These are phyloP conservation scores for Tuberolachnus salignus DNA, from an alignment of 2,888 invertebrate species.

Conservation along the genomic window DNA sequence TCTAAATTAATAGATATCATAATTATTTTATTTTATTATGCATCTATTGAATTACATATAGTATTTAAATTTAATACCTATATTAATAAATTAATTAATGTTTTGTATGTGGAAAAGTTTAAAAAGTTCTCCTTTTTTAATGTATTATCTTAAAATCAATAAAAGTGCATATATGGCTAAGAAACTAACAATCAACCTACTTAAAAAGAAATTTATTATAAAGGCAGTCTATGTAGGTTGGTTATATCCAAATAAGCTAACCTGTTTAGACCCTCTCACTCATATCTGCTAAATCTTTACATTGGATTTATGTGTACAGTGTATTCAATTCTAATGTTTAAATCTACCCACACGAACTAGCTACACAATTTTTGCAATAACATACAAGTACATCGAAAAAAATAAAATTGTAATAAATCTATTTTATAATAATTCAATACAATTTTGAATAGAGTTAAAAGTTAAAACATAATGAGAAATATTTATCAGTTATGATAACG, in stretches of 20 bases:
- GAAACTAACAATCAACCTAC: constrained; percentile 33
- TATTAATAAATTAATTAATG: too few relatives aligned
- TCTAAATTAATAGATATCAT: too few relatives aligned
- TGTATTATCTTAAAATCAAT: not conserved
- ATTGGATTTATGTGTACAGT: not conserved
- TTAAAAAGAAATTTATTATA: constrained; percentile 42
- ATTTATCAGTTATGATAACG: too few relatives aligned
- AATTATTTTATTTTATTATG: too few relatives aligned
- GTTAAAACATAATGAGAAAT: too few relatives aligned
- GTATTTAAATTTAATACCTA: too few relatives aligned
- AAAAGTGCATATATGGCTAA: constrained; percentile 2
- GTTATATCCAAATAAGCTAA: constrained; percentile 50
- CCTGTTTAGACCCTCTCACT: constrained; percentile 39
- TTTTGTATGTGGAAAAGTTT: too few relatives aligned
- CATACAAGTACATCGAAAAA: not conserved
- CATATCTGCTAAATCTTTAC: constrained; percentile 13
- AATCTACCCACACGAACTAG: not conserved
- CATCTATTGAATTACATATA: too few relatives aligned
- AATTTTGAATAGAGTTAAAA: too few relatives aligned
- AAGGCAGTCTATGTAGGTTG: constrained; percentile 46
- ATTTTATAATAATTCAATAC: too few relatives aligned
- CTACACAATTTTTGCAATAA: not conserved
- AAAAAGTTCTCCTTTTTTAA: too few relatives aligned
- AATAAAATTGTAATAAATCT: not conserved
- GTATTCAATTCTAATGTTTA: not conserved